phyloP scores from a whole-genome alignment of 2,888 invertebrate species.

The Synergus japonicus region DNA sequence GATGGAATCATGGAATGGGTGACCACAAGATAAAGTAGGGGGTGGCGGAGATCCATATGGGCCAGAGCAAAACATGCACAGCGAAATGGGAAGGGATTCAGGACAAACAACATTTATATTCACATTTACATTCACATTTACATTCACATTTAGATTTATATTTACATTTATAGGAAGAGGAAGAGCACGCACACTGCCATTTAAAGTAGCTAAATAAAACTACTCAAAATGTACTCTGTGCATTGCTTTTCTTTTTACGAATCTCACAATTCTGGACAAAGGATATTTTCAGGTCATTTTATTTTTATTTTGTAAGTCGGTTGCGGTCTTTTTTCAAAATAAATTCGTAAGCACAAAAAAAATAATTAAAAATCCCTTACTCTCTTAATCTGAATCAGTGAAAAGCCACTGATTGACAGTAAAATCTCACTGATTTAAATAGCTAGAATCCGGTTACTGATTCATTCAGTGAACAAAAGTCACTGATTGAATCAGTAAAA shows the following conservation, averaged over 20 bases:
- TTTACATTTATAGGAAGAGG: background rate
- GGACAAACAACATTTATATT: conserved; percentile 2
- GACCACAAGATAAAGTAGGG: conserved; percentile 3
- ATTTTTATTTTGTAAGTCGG: too few species aligned
- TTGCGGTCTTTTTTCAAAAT: too few species aligned
- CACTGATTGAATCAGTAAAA: too few species aligned
- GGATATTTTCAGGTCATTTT: background rate
- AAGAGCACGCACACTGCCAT: background rate
- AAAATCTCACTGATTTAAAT: too few species aligned
- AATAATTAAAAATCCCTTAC: too few species aligned
- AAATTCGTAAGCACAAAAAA: too few species aligned
- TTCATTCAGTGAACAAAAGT: too few species aligned
- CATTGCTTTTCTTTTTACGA: background rate
- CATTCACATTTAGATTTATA: background rate
- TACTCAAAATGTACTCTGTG: background rate
- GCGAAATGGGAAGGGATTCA: background rate
- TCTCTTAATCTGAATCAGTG: too few species aligned
- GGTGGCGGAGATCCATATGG: conserved; percentile 1
- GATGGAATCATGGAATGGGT: background rate
- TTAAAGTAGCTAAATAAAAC: background rate
- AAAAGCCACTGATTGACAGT: too few species aligned
- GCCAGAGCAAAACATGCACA: background rate
- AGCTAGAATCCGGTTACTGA: too few species aligned
- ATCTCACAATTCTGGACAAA: conserved; percentile 1
- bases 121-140: background rate